These are phyloP conservation scores for Hipparchia semele DNA, from an alignment of 2,888 invertebrate species.

Conservation along the genomic window DNA sequence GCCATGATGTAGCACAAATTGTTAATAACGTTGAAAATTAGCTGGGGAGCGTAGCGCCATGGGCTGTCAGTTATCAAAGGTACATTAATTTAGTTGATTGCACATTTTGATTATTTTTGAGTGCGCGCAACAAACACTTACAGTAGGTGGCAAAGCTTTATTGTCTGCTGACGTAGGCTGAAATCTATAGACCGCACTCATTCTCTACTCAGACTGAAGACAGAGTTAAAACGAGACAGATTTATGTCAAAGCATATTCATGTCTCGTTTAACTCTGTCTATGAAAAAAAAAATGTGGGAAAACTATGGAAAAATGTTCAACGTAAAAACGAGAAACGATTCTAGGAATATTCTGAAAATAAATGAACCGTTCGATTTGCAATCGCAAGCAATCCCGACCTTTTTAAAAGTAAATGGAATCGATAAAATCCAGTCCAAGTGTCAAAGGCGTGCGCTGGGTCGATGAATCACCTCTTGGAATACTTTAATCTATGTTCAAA, in stretches of 20 bases:
- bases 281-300: too few species aligned
- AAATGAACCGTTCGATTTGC: conserved; percentile 21
- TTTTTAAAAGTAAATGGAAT: conserved; percentile 15
- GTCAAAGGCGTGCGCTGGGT: background rate
- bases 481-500: background rate
- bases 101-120: too few species aligned
- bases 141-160: too few species aligned
- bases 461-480: conserved; percentile 3
- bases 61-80: background rate
- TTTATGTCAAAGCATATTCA: too few species aligned
- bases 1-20: conserved; percentile 15
- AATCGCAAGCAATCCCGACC: conserved; percentile 20
- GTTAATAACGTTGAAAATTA: conserved; percentile 23
- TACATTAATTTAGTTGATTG: too few species aligned
- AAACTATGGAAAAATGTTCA: too few species aligned
- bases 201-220: too few species aligned
- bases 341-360: conserved; percentile 7
- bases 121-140: too few species aligned
- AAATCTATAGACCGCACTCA: too few species aligned
- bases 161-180: too few species aligned
- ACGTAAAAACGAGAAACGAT: background rate
- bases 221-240: too few species aligned
- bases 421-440: conserved; percentile 3
- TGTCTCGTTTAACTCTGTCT: too few species aligned
- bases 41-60: background rate